Conservation (phyloP, 2,113 vertebrate genomes). For the Hemicordylus capensis region DNA sequence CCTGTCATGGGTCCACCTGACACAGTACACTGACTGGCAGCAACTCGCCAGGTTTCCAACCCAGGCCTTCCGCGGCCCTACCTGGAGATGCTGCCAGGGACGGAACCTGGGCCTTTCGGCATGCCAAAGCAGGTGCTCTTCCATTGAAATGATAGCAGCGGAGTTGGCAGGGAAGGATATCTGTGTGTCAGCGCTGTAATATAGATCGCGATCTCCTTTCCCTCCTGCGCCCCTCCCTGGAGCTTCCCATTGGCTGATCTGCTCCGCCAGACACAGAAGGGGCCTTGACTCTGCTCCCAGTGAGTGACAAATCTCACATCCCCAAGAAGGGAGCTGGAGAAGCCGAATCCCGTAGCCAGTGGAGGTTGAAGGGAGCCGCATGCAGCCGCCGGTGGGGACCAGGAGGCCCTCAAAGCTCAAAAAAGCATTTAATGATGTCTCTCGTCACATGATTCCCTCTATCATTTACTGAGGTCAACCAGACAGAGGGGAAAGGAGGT, state of each 20-base stretch:
- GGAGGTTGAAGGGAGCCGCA: neutral
- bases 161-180: too few relatives aligned
- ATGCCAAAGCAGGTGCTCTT: too few relatives aligned
- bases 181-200: too few relatives aligned
- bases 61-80: too few relatives aligned
- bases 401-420: neutral
- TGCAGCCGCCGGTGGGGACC: neutral
- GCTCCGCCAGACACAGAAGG: neutral
- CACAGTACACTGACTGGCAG: too few relatives aligned
- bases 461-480: neutral
- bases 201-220: neutral
- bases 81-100: too few relatives aligned
- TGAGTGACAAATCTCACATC: neutral
- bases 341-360: neutral
- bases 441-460: neutral
- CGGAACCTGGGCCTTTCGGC: too few relatives aligned
- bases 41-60: too few relatives aligned
- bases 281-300: neutral
- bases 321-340: too few relatives aligned
- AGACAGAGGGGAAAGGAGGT: neutral
- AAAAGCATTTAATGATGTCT: constrained; percentile 4
- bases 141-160: too few relatives aligned
- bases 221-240: neutral
- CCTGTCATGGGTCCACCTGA: too few relatives aligned
- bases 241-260: too few relatives aligned